Base-by-base conservation (phyloP, 2,888 invertebrate genomes). In the Rotaria socialis region DNA sequence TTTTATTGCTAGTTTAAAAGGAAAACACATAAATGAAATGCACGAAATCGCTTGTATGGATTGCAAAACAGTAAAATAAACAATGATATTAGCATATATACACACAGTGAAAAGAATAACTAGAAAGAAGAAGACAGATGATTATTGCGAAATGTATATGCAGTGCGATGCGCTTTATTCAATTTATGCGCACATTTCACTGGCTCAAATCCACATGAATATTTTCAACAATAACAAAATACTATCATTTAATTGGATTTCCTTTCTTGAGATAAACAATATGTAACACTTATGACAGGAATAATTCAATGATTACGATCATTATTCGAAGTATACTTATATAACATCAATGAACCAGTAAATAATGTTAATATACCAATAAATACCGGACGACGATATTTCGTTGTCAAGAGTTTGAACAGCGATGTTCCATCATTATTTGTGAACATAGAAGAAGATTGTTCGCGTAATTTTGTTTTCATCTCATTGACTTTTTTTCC, bases 401-500 rank as follows among this genome's bases (percentile, higher is more conserved):
- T n/a, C 24, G 47, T n/a, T 14, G 35, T 41, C 8, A 80, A 47
- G 5, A 75, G 24, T 24, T 19, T n/a, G 6, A 80, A 80, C 2
- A 47, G 19, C 8, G 80, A 80, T 11, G 24, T 80, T 41, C 24
- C n/a, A 14, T n/a, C 10, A 43, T 14, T 11, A n/a, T 24, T 24
- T 41, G 11, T 2, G 47, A 75, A 75, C 24, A 5, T 14, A 14
- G 67, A 67, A 67, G 67, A 35, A 24, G 43, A 14, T 47, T 80
- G 43, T 24, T 7, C 8, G 1, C 47, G 80, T 47, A 80, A 14
- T 80, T 80, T 80, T n/a, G 43, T 41, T 80, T 43, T 43, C 14
- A 80, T 80, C 10, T 80, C 80, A 47, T 80, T 43, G 19, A 80
- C 80, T 80, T 80, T 80, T 24, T 80, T 80, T 5, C 47, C 80